These are phyloP conservation scores for Diplodus puntazzo DNA, from an alignment of 2,797 vertebrate species.

Conservation along the genomic window DNA sequence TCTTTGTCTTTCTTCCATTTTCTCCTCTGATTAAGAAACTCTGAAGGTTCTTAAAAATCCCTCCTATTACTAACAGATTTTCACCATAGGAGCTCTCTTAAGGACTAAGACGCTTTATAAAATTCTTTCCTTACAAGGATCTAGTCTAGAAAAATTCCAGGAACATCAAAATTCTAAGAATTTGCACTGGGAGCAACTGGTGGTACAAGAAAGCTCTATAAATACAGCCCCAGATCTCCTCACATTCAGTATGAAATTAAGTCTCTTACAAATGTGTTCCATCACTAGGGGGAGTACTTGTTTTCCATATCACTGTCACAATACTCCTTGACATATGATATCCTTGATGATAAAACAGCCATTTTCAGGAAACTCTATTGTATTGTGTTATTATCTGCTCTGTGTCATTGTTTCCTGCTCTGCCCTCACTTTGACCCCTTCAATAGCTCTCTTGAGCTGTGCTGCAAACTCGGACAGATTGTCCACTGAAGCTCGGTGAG, in stretches of 20 bases:
- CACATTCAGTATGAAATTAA: neutral
- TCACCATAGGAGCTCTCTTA: no score
- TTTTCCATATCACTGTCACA: conserved; percentile 40
- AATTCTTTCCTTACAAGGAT: no score
- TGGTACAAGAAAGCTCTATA: no score
- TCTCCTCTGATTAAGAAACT: no score
- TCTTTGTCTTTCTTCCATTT: no score
- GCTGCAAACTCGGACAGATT: conserved; percentile 63
- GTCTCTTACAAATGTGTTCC: neutral
- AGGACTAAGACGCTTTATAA: no score
- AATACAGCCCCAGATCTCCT: no score
- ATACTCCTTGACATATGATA: conserved; percentile 38
- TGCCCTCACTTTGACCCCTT: conserved; percentile 71
- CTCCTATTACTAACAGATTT: no score
- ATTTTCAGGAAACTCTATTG: conserved; percentile 51
- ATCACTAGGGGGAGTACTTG: conserved; percentile 71
- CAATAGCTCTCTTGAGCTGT: conserved; percentile 60
- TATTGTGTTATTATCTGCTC: conserved; percentile 66
- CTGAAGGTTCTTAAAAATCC: no score
- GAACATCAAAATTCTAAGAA: no score
- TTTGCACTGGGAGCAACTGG: no score
- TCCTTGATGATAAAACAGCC: conserved; percentile 54
- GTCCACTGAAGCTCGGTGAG: conserved; percentile 50
- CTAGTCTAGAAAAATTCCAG: no score
- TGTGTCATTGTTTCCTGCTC: conserved; percentile 64